Base-by-base conservation (phyloP, 2,888 invertebrate genomes). In the Amphiduros pacificus region DNA sequence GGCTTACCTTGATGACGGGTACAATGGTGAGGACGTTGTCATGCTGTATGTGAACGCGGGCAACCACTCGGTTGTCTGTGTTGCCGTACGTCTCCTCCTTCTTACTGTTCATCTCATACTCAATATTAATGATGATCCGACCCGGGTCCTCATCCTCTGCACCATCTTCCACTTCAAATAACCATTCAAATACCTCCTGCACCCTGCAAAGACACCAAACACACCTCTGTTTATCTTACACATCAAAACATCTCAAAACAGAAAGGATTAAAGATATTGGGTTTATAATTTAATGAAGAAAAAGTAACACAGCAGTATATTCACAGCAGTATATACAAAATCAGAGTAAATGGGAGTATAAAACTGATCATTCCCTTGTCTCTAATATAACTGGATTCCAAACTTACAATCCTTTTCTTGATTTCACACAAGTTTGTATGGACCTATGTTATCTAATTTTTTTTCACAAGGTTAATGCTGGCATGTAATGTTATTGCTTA, bases 1-100 rank as follows among this genome's bases (percentile, higher is more conserved):
- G n/a, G n/a, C 78, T 81, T 83, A 93, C 93, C 90, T 94, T 94
- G 63, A 94, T 93, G 80, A 95, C 94, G 20, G 94, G 94, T 27
- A 95, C 86, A 17, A 95, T 70, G 58, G 65, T 60, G 56, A 62
- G 58, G 24, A 61, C 64, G 61, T 65, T 64, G 64, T 70, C 70
- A 22, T 64, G 52, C 63, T 70, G 70, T n/a, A 70, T 66, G 51
- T 67, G 63, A 2, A 70, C 54, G 49, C 62, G 44, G 14, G 65
- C 65, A 22, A 61, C 61, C 20, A 69, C 63, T 22, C 59, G 54
- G 62, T 69, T 70, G 50, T 66, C 63, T 31, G 67, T 60, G 32
- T 64, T 55, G 3, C 66, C 60, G 54, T 68, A 61, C 36, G 24
- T 31, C 53, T 66, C 67, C 49, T 60, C 50, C 27, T 66, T 63